Percentiles rank a stretch among this genome's conserved stretches.
Conservation (phyloP, 2,797 vertebrate genomes). For the Heterohyrax brucei region DNA sequence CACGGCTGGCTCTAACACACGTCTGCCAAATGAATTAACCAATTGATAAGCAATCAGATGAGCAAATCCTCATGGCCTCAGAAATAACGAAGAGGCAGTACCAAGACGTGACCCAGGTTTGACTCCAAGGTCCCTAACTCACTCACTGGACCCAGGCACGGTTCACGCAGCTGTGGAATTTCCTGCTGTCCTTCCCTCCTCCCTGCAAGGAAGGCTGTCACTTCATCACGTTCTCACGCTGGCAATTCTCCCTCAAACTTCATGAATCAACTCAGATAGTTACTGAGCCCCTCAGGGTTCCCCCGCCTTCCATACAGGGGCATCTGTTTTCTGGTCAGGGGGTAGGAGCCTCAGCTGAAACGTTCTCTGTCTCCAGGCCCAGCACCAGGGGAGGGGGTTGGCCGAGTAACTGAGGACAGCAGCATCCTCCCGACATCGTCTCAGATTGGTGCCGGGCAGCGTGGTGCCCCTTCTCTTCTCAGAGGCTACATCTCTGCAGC, state of each 20-base stretch:
- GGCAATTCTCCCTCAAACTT: background rate
- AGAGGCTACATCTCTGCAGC: background rate
- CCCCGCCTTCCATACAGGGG: no score
- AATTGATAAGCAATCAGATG: background rate
- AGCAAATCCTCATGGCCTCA: background rate
- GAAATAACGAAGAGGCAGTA: background rate
- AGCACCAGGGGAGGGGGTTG: background rate
- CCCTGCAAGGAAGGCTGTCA: background rate
- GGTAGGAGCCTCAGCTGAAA: background rate
- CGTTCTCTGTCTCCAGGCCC: background rate
- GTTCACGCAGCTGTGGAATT: constrained; percentile 49
- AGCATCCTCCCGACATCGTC: rapidly evolving
- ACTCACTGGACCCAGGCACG: background rate
- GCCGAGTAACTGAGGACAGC: background rate
- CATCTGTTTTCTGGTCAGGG: background rate
- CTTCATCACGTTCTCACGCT: background rate
- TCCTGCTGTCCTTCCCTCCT: constrained; percentile 1
- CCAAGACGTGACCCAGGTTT: background rate
- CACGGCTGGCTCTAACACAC: background rate
- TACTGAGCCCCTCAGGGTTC: rapidly evolving
- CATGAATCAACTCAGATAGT: background rate
- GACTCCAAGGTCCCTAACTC: background rate
- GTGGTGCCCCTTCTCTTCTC: background rate
- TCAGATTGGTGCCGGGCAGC: background rate
- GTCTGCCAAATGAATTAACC: background rate